Evolutionary conservation across 2,113 vertebrate species (phyloP).

Genomic region (Setophaga coronata): DNA sequence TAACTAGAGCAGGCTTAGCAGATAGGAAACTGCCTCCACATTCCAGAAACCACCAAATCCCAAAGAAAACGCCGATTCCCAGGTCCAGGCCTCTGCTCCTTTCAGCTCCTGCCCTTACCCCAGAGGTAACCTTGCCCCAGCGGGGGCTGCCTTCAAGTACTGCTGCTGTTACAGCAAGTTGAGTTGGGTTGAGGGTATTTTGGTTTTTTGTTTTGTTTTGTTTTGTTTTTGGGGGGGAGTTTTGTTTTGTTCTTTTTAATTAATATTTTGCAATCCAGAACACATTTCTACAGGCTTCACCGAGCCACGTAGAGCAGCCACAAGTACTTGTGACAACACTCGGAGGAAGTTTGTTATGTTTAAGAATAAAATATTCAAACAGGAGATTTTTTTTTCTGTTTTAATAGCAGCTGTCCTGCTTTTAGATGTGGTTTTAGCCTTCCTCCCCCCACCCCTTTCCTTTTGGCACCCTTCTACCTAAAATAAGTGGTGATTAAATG

Average conservation of each 20-base stretch:
- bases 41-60: not conserved
- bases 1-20: not conserved
- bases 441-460: not conserved
- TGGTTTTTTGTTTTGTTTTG: not conserved
- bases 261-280: slow-evolving; percentile 22
- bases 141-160: slow-evolving; percentile 6
- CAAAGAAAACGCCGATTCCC: not conserved
- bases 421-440: not conserved
- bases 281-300: slow-evolving; percentile 49
- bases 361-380: slow-evolving; percentile 63
- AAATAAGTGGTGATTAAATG: slow-evolving; percentile 31
- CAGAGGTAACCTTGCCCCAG: not conserved
- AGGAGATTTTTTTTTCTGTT: slow-evolving; percentile 11
- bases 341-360: slow-evolving; percentile 48
- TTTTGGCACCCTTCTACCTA: slow-evolving; percentile 18
- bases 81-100: not conserved
- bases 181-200: not conserved
- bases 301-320: slow-evolving; percentile 28
- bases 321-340: slow-evolving; percentile 19
- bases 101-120: slow-evolving; percentile 28
- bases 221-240: fast-evolving
- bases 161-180: slow-evolving; percentile 39
- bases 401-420: slow-evolving; percentile 11
- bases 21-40: slow-evolving; percentile 2
- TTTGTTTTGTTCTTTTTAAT: slow-evolving; percentile 6